These are phyloP conservation scores for Philereme vetulata DNA, from an alignment of 2,888 invertebrate genomes.

Conservation along the genomic window DNA sequence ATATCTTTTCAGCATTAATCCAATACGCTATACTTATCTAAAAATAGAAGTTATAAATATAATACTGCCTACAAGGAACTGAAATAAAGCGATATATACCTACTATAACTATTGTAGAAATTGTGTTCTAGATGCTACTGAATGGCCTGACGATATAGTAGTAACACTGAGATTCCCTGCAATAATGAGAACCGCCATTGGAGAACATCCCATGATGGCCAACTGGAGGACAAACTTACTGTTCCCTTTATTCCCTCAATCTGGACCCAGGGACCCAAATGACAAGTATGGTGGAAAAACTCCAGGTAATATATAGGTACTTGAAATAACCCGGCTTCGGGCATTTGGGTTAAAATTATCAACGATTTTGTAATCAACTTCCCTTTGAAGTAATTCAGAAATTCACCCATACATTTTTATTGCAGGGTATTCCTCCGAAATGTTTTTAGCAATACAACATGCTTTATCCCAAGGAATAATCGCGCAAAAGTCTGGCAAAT, in stretches of 20 bases:
- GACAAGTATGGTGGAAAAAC: slow-evolving; percentile 72
- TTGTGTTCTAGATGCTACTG: slow-evolving; percentile 58
- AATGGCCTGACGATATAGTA: slow-evolving; percentile 80
- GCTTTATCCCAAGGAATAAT: slow-evolving; percentile 73
- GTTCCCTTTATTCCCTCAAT: slow-evolving; percentile 86
- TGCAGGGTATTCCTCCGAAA: slow-evolving; percentile 72
- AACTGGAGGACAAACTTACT: slow-evolving; percentile 90
- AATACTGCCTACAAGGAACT: neutral
- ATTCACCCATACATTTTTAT: no score
- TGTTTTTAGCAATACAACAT: slow-evolving; percentile 74
- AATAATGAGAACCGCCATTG: slow-evolving; percentile 80
- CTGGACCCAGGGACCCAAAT: slow-evolving; percentile 86
- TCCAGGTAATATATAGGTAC: slow-evolving; percentile 79
- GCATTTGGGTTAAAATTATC: no score
- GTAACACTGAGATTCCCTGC: slow-evolving; percentile 86
- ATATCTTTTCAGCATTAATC: no score
- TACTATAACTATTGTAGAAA: neutral
- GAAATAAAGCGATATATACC: neutral
- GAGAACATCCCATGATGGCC: slow-evolving; percentile 68
- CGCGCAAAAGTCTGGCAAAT: slow-evolving; percentile 63
- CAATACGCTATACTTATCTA: no score
- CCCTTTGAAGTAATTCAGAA: no score
- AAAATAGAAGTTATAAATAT: no score
- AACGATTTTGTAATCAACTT: no score
- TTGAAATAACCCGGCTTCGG: no score